phyloP scores from a whole-genome alignment of 2,888 invertebrate genomes.

The Campoplex nolae region DNA sequence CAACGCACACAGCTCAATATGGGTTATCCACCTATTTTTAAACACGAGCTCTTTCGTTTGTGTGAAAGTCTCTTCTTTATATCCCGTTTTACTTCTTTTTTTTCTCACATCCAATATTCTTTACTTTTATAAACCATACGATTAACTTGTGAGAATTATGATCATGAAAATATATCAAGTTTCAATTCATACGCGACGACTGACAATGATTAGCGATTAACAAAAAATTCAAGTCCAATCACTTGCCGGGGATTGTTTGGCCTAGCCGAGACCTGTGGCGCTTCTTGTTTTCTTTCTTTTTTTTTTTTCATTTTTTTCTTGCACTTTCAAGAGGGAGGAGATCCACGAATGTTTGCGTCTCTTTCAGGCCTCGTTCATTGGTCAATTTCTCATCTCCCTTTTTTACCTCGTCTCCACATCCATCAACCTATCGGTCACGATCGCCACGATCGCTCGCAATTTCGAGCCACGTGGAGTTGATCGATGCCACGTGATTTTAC shows the following conservation, averaged over 20 bases:
- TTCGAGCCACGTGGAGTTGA: constrained; percentile 62
- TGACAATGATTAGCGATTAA: constrained; percentile 11
- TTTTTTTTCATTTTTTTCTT: constrained; percentile 21
- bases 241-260: constrained; percentile 49
- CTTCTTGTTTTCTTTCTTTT: constrained; percentile 44
- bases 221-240: constrained; percentile 55
- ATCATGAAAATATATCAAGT: background rate
- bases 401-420: constrained; percentile 9
- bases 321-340: constrained; percentile 10
- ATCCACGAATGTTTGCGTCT: constrained; percentile 32
- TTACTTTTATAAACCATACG: background rate
- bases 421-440: constrained; percentile 1
- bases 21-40: constrained; percentile 72
- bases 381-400: constrained; percentile 25
- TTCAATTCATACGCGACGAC: background rate
- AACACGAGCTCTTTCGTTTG: constrained; percentile 69
- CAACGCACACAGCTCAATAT: constrained; percentile 63
- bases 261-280: constrained; percentile 26
- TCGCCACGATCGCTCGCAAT: constrained; percentile 2
- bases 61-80: constrained; percentile 52
- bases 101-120: background rate
- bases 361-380: constrained; percentile 48
- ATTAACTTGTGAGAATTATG: background rate
- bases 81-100: constrained; percentile 5
- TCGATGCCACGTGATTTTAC: constrained; percentile 59